Evolutionary conservation across 2,113 vertebrate species (phyloP), one percentile per base, ranked within the genome.

Genomic region (Octodon degus): DNA sequence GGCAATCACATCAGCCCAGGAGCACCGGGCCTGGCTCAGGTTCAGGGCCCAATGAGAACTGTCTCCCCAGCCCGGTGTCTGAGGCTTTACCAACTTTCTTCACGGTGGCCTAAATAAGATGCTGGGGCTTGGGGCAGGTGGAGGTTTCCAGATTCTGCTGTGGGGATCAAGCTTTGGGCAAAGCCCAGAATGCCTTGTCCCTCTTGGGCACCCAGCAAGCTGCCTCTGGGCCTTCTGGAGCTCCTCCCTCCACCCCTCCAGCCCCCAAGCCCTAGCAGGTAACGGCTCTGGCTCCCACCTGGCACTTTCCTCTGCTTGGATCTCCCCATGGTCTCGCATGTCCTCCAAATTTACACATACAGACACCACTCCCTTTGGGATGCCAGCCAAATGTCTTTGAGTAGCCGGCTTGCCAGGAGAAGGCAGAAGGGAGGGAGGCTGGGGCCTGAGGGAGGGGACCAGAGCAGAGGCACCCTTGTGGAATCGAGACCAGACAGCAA

Each of bases 311-410:
- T 98, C 22, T 97, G 7, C 91, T 99, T 53, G 96, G 91, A 70
- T 98, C 97, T 93, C 98, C 98, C 47, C 98, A 96, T 43, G 96
- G 98, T 50, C 98, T 97, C 62, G 93, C 96, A 50, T 97, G 98
- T 92, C 98, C 98, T 62, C 98, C 98, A 95, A 86, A 94, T 19
- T 67, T 99, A 10, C 97, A 98, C 98, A 98, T 99, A 90, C 4
- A 53, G 60, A 43, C 0, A 2, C 14, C 11, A 37, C 55, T 50
- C 77, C 70, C 86, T 83, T 7, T 0, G 40, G 91, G 81, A 16
- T 55, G 24, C 86, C 74, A 32, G 86, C 89, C 86, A 77, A 40
- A 70, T 70, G n/a, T 86, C 62, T 76, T 20, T 0, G 1, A 47
- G 58, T 50, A 72, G 50, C 58, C 34, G 37, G 89, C 47, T 47